Evolutionary conservation across 1,140 invertebrate genomes (phyloP).

Genomic region (Telenomus remus): DNA sequence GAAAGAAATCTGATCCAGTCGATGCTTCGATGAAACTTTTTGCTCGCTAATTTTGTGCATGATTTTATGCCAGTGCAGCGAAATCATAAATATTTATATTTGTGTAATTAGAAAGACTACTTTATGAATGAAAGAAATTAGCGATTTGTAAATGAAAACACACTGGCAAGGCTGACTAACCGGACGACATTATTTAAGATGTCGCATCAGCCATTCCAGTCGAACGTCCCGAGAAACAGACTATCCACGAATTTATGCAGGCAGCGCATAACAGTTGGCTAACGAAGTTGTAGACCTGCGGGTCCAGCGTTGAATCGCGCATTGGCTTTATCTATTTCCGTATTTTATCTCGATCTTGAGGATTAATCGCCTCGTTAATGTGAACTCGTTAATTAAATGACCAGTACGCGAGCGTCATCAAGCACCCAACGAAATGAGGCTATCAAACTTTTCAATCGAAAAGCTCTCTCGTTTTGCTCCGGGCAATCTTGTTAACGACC

Average conservation of each 20-base stretch:
- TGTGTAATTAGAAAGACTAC: no score
- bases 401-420: slow-evolving; percentile 48
- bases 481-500: slow-evolving; percentile 45
- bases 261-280: slow-evolving; percentile 23
- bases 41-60: no score
- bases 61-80: no score
- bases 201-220: slow-evolving; percentile 10
- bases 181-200: slow-evolving; percentile 37
- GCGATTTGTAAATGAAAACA: no score
- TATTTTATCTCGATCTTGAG: slow-evolving; percentile 56
- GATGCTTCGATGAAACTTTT: no score
- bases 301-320: slow-evolving; percentile 49
- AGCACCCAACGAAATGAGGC: slow-evolving; percentile 43
- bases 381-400: slow-evolving; percentile 60
- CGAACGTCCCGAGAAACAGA: slow-evolving; percentile 25
- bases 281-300: slow-evolving; percentile 57
- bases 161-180: slow-evolving; percentile 5
- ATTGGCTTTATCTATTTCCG: slow-evolving; percentile 60
- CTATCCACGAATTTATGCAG: slow-evolving; percentile 53
- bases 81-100: no score
- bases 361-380: slow-evolving; percentile 62
- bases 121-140: no score
- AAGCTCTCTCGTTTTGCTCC: slow-evolving; percentile 39
- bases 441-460: slow-evolving; percentile 58
- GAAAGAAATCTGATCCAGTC: no score